Conservation (phyloP, 2,888 invertebrate species). For the Chironomus tentans region DNA sequence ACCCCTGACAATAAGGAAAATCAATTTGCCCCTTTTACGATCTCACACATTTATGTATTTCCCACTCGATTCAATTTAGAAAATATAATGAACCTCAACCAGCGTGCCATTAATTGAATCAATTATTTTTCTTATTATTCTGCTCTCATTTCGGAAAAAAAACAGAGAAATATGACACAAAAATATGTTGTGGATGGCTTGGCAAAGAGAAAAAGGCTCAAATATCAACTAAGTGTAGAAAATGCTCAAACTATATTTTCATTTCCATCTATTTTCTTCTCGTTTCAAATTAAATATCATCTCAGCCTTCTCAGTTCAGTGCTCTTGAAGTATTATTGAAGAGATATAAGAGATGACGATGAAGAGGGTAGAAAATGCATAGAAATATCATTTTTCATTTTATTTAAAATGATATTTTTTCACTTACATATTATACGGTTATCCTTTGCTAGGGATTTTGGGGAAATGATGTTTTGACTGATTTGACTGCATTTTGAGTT, state of each 20-base stretch:
- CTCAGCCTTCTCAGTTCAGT: neutral
- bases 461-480: too few species aligned
- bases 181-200: neutral
- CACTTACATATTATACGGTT: too few species aligned
- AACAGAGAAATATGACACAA: neutral
- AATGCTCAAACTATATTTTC: neutral
- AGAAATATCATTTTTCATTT: conserved; percentile 14
- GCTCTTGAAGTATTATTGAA: neutral
- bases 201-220: neutral
- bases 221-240: neutral
- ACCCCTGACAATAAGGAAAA: neutral
- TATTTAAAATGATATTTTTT: too few species aligned
- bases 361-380: neutral
- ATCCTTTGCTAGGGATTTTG: too few species aligned
- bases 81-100: neutral
- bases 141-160: neutral
- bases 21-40: neutral
- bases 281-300: neutral
- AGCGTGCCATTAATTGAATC: neutral
- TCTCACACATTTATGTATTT: neutral
- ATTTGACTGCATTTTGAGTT: too few species aligned
- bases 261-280: too few species aligned
- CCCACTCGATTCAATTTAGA: neutral
- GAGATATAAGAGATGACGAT: neutral
- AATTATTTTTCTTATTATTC: neutral